Evolutionary conservation across 2,888 invertebrate genomes (phyloP).

Genomic region (Thymelicus lineola): DNA sequence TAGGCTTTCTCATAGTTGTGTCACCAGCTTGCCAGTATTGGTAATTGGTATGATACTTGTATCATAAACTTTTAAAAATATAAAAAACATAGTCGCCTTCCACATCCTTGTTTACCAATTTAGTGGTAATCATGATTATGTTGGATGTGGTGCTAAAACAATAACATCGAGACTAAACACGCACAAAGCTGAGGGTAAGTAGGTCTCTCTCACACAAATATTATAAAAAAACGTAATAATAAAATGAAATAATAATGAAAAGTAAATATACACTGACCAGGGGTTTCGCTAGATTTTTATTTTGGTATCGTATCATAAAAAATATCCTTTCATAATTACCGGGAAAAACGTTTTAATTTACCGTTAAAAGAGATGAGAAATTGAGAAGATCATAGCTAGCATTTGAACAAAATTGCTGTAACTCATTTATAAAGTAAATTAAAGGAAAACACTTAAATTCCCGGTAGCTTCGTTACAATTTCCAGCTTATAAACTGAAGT

Average conservation of each 20-base stretch:
- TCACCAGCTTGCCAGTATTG: no score
- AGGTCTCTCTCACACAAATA: no score
- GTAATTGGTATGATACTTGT: no score
- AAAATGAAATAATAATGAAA: no score
- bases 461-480: constrained; percentile 45
- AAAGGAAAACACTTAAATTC: constrained; percentile 64
- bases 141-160: neutral
- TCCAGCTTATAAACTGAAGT: constrained; percentile 44
- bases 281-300: neutral
- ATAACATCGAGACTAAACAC: neutral
- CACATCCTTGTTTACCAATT: no score
- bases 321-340: neutral
- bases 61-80: no score
- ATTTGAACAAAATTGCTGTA: constrained; percentile 25
- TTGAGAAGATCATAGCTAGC: neutral
- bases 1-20: no score
- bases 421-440: constrained; percentile 50
- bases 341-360: neutral
- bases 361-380: neutral
- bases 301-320: neutral
- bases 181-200: no score
- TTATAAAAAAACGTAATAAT: no score
- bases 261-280: no score
- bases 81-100: no score
- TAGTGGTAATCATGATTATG: neutral